A percentile compares a stretch with the other conserved stretches of the same genome.
These are phyloP conservation scores for Halcyon malimbica DNA, from an alignment of 2,113 vertebrate species.

Conservation along the genomic window DNA sequence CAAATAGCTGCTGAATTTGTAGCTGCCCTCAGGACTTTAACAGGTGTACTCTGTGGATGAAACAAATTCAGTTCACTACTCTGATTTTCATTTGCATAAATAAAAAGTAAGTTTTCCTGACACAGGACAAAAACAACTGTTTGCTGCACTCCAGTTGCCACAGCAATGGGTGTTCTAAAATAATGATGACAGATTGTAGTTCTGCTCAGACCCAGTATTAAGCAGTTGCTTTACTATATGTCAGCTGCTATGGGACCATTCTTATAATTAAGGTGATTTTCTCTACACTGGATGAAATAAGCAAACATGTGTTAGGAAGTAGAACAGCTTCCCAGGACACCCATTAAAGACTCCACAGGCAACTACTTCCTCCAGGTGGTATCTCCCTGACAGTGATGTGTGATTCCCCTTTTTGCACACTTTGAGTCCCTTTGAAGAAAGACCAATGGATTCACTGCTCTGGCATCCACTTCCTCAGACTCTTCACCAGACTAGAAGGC, in stretches of 20 bases:
- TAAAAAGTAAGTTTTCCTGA: not conserved
- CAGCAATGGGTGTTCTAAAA: not conserved
- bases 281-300: not conserved
- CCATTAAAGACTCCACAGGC: not conserved
- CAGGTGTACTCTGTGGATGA: not conserved
- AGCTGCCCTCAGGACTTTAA: not conserved
- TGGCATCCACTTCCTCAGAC: not conserved
- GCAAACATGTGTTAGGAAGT: not conserved
- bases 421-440: not conserved
- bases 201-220: not conserved
- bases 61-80: not conserved
- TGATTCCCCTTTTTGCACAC: not conserved
- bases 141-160: not conserved
- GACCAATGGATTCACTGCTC: no score
- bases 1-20: not conserved
- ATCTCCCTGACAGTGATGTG: fast-evolving
- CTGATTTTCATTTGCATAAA: not conserved
- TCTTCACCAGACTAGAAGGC: not conserved
- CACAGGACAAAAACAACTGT: no score
- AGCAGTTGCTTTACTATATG: not conserved
- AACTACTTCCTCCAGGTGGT: not conserved
- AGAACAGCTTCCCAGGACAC: not conserved
- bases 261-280: not conserved
- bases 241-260: not conserved
- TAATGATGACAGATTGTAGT: not conserved